Conservation (phyloP, 1,140 invertebrate genomes). For the Octopus sinensis region DNA sequence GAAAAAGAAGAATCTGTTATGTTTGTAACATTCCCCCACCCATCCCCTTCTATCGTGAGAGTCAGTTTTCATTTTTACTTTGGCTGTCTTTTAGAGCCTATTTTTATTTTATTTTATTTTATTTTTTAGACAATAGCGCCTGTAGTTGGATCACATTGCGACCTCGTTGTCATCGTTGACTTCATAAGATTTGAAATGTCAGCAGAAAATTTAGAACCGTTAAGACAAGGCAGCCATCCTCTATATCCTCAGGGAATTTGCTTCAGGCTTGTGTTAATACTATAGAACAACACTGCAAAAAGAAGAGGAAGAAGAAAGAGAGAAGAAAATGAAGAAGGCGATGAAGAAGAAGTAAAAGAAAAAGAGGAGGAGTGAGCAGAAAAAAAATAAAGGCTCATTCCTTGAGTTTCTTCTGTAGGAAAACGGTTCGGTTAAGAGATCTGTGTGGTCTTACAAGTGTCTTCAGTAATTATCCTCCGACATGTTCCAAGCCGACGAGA, state of each 20-base stretch:
- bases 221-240: no score
- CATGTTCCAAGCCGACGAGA: background rate
- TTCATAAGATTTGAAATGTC: constrained; percentile 3
- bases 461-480: constrained; percentile 1
- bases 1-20: no score
- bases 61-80: no score
- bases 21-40: no score
- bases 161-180: background rate
- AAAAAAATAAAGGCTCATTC: background rate
- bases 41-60: no score
- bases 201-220: background rate
- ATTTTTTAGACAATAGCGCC: no score
- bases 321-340: background rate
- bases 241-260: background rate
- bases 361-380: background rate
- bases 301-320: background rate
- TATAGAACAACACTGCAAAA: background rate
- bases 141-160: background rate
- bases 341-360: background rate
- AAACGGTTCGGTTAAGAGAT: constrained; percentile 1
- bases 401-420: background rate
- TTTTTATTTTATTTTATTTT: no score
- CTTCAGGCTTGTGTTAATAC: constrained; percentile 1
- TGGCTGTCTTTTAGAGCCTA: no score
- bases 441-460: constrained; percentile 10